Percentiles rank a stretch among this genome's conserved stretches.
phyloP scores from a whole-genome alignment of 1,140 invertebrate species.

The Fopius arisanus region DNA sequence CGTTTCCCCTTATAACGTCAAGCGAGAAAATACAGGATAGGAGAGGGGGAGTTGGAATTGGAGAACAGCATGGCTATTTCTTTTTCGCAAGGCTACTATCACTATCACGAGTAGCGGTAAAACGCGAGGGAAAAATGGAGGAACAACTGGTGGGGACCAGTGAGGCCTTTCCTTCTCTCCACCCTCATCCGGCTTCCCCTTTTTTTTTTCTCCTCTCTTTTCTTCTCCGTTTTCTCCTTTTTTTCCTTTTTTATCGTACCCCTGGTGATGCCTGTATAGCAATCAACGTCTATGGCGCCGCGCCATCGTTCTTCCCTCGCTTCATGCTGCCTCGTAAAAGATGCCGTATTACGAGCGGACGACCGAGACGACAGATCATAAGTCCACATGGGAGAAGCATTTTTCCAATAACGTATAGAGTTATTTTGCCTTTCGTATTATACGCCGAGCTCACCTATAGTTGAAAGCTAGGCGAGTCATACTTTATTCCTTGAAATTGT shows the following conservation, averaged over 20 bases:
- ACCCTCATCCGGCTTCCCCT: constrained; percentile 7
- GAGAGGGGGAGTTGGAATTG: constrained; percentile 19
- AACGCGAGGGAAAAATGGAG: neutral
- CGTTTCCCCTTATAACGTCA: neutral
- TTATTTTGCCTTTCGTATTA: constrained; percentile 1
- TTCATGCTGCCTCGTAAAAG: constrained; percentile 53
- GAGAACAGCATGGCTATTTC: neutral
- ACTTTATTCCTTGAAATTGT: neutral
- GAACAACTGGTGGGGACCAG: neutral
- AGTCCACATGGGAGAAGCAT: constrained; percentile 37
- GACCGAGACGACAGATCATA: constrained; percentile 52
- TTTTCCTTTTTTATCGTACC: constrained; percentile 21
- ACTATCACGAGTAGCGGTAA: neutral
- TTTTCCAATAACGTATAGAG: constrained; percentile 12
- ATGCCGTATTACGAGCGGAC: constrained; percentile 52
- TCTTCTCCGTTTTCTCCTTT: too few relatives aligned
- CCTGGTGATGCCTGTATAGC: constrained; percentile 20
- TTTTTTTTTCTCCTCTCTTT: too few relatives aligned
- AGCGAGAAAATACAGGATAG: neutral
- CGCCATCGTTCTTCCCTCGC: constrained; percentile 47
- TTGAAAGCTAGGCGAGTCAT: neutral
- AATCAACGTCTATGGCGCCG: constrained; percentile 54
- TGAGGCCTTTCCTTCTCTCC: neutral
- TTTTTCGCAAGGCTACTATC: neutral
- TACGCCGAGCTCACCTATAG: too few relatives aligned